Evolutionary conservation across 2,113 vertebrate species (phyloP).

Genomic region (Cochlearius cochlearius): DNA sequence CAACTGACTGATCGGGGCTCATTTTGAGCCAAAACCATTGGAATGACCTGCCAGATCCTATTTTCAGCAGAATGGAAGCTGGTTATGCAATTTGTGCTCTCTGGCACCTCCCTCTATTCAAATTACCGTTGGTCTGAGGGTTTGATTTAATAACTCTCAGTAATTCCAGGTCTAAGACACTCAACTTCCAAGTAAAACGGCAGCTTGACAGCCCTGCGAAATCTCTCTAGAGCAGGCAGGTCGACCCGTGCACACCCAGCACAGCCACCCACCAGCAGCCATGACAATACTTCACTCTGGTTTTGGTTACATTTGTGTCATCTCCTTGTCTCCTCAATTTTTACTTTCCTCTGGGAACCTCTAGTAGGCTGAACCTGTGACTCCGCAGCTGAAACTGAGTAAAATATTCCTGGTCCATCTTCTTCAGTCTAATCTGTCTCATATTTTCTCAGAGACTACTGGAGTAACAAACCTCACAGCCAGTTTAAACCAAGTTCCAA

Average conservation of each 20-base stretch:
- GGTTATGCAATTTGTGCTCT: slow-evolving; percentile 15
- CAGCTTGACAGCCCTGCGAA: not conserved
- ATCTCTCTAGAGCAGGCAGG: not conserved
- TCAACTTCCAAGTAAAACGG: not conserved
- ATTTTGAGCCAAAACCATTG: slow-evolving; percentile 22
- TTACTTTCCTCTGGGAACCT: not conserved
- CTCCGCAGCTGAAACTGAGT: not conserved
- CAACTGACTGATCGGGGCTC: not conserved
- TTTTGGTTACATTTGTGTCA: not conserved
- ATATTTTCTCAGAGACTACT: not conserved
- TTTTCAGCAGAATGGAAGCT: slow-evolving; percentile 44
- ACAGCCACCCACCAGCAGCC: not conserved
- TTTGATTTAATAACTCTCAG: slow-evolving; percentile 16
- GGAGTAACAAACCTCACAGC: not conserved
- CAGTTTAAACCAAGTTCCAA: slow-evolving; percentile 4
- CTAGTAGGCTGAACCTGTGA: not conserved
- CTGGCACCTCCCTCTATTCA: slow-evolving; percentile 10
- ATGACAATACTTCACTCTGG: not conserved
- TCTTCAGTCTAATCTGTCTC: not conserved
- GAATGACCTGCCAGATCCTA: slow-evolving; percentile 19
- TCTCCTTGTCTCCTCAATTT: slow-evolving; percentile 1
- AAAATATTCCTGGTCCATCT: slow-evolving; percentile 16
- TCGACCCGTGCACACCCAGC: not conserved
- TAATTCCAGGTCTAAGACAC: not conserved
- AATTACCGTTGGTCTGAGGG: not conserved